These are phyloP conservation scores for Mirza zaza DNA, from an alignment of 2,113 vertebrate species.

Conservation along the genomic window DNA sequence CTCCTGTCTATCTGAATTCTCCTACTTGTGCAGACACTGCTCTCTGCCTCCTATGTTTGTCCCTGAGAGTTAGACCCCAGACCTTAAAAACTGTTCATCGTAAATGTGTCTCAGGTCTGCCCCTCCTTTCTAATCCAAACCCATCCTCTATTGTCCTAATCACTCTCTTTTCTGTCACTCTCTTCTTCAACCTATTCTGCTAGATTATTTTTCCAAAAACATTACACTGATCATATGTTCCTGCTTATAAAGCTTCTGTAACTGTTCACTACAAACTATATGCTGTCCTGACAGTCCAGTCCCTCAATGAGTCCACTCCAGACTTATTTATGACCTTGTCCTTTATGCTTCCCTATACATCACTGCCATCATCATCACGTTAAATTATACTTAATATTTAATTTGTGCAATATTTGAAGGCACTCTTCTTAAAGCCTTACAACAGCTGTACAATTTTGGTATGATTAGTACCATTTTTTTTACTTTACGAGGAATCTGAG, in stretches of 20 bases:
- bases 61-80: background rate
- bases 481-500: background rate
- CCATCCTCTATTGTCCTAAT: background rate
- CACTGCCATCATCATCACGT: background rate
- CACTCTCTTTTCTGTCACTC: background rate
- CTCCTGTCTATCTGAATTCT: background rate
- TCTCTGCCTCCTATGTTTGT: background rate
- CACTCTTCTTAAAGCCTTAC: background rate
- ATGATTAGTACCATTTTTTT: background rate
- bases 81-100: background rate
- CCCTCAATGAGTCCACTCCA: background rate
- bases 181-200: slow-evolving; percentile 8
- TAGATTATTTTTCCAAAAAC: background rate
- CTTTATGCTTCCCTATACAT: background rate
- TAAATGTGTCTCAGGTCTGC: background rate
- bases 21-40: background rate
- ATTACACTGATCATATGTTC: background rate
- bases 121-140: background rate
- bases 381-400: background rate
- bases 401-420: background rate
- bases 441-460: background rate
- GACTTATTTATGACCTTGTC: background rate
- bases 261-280: background rate
- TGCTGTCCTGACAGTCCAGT: background rate
- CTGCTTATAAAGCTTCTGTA: background rate